Base-by-base conservation (phyloP, 2,888 invertebrate genomes). In the Helobdella robusta region DNA sequence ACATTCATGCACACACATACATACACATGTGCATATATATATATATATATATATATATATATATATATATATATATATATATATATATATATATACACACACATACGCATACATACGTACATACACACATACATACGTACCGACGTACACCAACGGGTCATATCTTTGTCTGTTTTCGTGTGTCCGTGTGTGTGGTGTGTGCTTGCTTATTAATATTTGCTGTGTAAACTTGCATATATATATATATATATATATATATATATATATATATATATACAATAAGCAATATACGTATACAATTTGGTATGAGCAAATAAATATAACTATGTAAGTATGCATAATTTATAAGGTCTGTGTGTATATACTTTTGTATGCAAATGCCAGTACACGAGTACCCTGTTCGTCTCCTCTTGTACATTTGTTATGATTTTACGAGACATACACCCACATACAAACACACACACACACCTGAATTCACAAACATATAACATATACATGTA, bases 101-200 rank as follows among this genome's bases (percentile, higher is more conserved):
- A 40, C n/a, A n/a, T 40, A 40, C n/a, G 44, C n/a, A 40, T 40
- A 40, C 44, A 40, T 40, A 40, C 44, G 44, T 40, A 40, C 44
- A n/a, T 40, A 40, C 44, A n/a, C n/a, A 40, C n/a, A n/a, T 40
- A 40, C n/a, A n/a, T 40, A 40, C n/a, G 44, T 40, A 40, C n/a
- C 11, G 11, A 40, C n/a, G 44, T 40, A 40, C n/a, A n/a, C n/a
- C n/a, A n/a, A n/a, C n/a, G n/a, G n/a, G n/a, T n/a, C n/a, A n/a
- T 40, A 40, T 40, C 11, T 40, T 15, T 40, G 44, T 40, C 11
- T 40, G 44, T 40, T 15, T 40, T 11, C n/a, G n/a, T 40, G 44
- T 40, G n/a, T 40, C 11, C n/a, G n/a, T 40, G 44, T 40, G n/a
- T 40, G 44, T 40, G n/a, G 44, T 40, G n/a, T 40, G 44, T 40